phyloP scores from a whole-genome alignment of 2,797 vertebrate species.

The Thunnus albacares region DNA sequence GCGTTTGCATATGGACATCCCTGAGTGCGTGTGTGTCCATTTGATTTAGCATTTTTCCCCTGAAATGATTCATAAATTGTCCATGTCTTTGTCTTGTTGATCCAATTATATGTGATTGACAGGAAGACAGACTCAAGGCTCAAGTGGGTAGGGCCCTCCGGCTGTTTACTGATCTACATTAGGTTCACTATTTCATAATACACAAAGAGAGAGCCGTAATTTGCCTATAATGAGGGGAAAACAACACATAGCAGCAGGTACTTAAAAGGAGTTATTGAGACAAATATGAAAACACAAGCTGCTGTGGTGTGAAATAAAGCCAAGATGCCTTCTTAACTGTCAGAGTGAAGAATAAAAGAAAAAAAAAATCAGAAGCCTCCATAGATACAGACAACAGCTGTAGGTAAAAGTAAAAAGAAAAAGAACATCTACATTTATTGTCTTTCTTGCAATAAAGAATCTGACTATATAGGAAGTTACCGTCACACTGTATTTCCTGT shows the following conservation, averaged over 20 bases:
- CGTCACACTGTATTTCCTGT: neutral
- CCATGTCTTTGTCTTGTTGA: conserved; percentile 69
- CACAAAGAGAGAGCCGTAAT: conserved; percentile 73
- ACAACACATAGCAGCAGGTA: conserved; percentile 62
- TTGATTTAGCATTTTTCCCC: conserved; percentile 44
- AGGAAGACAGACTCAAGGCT: conserved; percentile 66
- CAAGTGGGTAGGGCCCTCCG: conserved; percentile 65
- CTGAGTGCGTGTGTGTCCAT: conserved; percentile 22
- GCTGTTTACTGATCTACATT: conserved; percentile 80
- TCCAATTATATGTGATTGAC: conserved; percentile 87
- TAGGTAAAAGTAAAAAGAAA: conserved; percentile 15
- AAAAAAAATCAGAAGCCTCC: conserved; percentile 38
- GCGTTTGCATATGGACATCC: neutral
- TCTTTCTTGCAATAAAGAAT: conserved; percentile 13
- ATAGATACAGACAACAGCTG: conserved; percentile 20
- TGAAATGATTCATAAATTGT: conserved; percentile 76
- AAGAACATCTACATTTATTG: conserved; percentile 14
- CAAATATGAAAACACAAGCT: conserved; percentile 59
- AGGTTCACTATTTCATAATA: conserved; percentile 61
- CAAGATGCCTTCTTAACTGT: conserved; percentile 45
- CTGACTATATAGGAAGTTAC: neutral
- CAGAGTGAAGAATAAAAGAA: conserved; percentile 43
- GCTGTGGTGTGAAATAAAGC: conserved; percentile 53
- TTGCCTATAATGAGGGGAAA: conserved; percentile 74
- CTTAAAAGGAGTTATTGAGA: conserved; percentile 71